These are phyloP conservation scores for Lethrus apterus DNA, from an alignment of 1,140 invertebrate species.

Conservation along the genomic window DNA sequence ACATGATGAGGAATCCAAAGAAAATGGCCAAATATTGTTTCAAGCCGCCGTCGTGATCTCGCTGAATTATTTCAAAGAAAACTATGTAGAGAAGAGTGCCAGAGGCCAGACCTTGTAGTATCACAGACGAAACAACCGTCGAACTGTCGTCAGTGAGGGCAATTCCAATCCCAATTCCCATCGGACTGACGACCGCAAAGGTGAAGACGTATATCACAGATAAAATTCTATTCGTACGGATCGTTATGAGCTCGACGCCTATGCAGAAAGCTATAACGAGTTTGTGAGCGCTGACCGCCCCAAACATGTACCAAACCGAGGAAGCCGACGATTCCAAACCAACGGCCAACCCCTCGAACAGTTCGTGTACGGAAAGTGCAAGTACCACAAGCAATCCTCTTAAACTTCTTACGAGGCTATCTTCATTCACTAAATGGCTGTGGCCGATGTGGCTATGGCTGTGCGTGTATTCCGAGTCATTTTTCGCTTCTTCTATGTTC, in stretches of 20 bases:
- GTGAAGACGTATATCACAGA: constrained; percentile 43
- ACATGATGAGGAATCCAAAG: constrained; percentile 69
- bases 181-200: constrained; percentile 47
- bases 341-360: constrained; percentile 87
- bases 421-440: constrained; percentile 41
- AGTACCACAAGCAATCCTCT: constrained; percentile 72
- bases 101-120: constrained; percentile 53
- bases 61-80: constrained; percentile 60
- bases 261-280: constrained; percentile 51
- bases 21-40: constrained; percentile 61
- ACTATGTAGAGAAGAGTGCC: constrained; percentile 61
- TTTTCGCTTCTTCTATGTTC: constrained; percentile 17
- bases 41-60: constrained; percentile 52
- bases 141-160: constrained; percentile 24
- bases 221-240: constrained; percentile 32
- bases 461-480: constrained; percentile 18
- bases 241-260: constrained; percentile 44
- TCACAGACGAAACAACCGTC: constrained; percentile 31
- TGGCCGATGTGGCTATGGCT: constrained; percentile 24
- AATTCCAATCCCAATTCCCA: constrained; percentile 44
- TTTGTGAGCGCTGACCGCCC: constrained; percentile 52
- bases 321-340: constrained; percentile 64
- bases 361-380: constrained; percentile 82
- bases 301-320: constrained; percentile 58
- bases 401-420: constrained; percentile 58